Base-by-base conservation (phyloP, 2,113 vertebrate species). In the Oryzias curvinotus region DNA sequence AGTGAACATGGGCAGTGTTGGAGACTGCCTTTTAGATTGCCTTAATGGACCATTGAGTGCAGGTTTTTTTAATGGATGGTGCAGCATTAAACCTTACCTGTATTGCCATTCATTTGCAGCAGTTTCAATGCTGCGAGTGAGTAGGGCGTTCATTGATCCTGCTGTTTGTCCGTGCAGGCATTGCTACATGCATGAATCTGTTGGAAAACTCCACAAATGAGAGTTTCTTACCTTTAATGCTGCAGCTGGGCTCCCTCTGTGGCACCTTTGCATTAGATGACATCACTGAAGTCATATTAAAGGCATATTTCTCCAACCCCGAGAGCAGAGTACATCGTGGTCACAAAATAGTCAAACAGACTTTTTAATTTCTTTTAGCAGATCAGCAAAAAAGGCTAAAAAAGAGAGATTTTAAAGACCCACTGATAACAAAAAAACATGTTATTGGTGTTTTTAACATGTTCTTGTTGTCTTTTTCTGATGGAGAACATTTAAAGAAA, bases 201-300 rank as follows among this genome's bases (percentile, higher is more conserved):
- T 62, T 54, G 44, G 49, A 36, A 46, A 72, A 7, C 23, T 45
- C 41, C 30, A 56, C 16, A 62, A 65, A 58, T 57, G 46, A 7
- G 47, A n/a, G 30, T 66, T 63, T 45, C 52, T 75, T 65, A 79
- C 62, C 73, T 70, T 43, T 26, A 41, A 59, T 16, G 4, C 66
- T 72, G 12, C 53, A 56, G 17, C 18, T 0, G 13, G 44, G 51
- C 50, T 49, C 43, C 8, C 2, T 57, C 46, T 52, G 0, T 28
- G 53, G 71, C 77, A 63, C 58, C 17, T 12, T 41, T 57, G 47
- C 15, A 19, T 74, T 36, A 12, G 36, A 36, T 36, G 65, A 67
- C 57, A 51, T 53, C 68, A 66, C 23, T 62, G 52, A 64, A n/a
- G 7, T 58, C 16, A 47, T 52, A 47, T 25, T 67, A 63, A 47